Base-by-base conservation (phyloP, 2,113 vertebrate genomes). In the Equus quagga region DNA sequence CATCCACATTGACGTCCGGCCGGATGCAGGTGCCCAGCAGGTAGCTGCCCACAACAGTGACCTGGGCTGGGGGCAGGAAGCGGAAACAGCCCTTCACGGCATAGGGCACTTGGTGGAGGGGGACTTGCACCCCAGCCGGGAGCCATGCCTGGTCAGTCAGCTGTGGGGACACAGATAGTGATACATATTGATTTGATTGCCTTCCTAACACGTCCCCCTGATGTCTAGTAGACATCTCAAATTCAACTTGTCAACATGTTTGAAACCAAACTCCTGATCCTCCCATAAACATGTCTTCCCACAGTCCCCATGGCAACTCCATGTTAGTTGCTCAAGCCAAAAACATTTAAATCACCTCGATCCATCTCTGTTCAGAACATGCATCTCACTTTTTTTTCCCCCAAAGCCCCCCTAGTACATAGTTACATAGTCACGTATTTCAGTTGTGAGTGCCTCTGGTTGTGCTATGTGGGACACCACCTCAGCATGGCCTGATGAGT, bases 1-100 rank as follows among this genome's bases (percentile, higher is more conserved):
- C 41, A 11, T 99, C 99, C 95, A 99, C 99, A 0, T 99, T 99
- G 88, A 99, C 89, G 73, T 99, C 98, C 0, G 99, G 99, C 90
- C 99, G 99, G 75, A 99, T 96, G 79, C 99, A 99, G 36, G 99
- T 99, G 69, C 99, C 99, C 96, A 99, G 98, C 5, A 99, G 99
- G 97, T 99, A 99, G 98, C 99, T 99, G 81, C 99, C 99, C 33
- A 99, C 99, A 93, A 99, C 97, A 41, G 98, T 99, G 65, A 99
- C 86, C 54, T 99, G 99, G 0, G 98, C 70, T 0, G 99, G 99
- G 4, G 99, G 99, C 26, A 99, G 86, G 58, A 99, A 99, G 91
- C 96, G 98, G 98, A 99, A 99, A 90, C 96, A 99, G 33, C 99
- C 99, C 97, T 99, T 99, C 78, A 99, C 98, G 0, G n/a, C 69